phyloP scores from a whole-genome alignment of 2,797 vertebrate species.

The Pseudocheirus occidentalis region DNA sequence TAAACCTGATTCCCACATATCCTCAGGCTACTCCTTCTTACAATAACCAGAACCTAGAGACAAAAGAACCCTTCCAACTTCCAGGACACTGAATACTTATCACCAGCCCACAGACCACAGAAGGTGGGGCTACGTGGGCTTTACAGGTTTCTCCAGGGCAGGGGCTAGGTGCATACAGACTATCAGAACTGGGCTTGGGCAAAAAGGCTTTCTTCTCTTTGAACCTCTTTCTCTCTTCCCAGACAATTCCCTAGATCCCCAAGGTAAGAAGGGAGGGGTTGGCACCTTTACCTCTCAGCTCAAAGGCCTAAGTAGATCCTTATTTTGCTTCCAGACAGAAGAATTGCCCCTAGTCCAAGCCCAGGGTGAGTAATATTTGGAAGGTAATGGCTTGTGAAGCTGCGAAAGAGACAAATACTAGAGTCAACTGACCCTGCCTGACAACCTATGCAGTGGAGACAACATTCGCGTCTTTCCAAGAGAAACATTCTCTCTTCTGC shows the following conservation, averaged over 20 bases:
- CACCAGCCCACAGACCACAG: not conserved
- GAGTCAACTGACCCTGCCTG: not conserved
- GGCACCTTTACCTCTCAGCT: not conserved
- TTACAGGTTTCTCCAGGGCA: not conserved
- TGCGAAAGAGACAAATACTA: not conserved
- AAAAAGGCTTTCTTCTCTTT: not conserved
- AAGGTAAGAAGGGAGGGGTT: not conserved
- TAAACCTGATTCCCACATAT: not conserved
- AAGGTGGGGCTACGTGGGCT: not conserved
- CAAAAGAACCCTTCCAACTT: not conserved
- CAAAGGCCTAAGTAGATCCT: not conserved
- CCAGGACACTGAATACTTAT: not conserved
- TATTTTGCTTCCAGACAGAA: not conserved
- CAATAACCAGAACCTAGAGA: not conserved
- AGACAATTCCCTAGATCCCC: not conserved
- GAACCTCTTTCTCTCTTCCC: conserved; percentile 22
- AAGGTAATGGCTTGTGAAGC: not conserved
- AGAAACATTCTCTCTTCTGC: not conserved
- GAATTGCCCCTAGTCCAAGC: not conserved
- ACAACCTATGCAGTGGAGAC: not conserved
- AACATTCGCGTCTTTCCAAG: not conserved
- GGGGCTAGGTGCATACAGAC: not conserved
- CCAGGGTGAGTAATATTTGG: not conserved
- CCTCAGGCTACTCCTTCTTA: not conserved
- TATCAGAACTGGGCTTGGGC: not conserved